A percentile compares a stretch with the other conserved stretches of the same genome.
phyloP scores from a whole-genome alignment of 2,113 vertebrate species.

The Gnathonemus echidnorhynchus region DNA sequence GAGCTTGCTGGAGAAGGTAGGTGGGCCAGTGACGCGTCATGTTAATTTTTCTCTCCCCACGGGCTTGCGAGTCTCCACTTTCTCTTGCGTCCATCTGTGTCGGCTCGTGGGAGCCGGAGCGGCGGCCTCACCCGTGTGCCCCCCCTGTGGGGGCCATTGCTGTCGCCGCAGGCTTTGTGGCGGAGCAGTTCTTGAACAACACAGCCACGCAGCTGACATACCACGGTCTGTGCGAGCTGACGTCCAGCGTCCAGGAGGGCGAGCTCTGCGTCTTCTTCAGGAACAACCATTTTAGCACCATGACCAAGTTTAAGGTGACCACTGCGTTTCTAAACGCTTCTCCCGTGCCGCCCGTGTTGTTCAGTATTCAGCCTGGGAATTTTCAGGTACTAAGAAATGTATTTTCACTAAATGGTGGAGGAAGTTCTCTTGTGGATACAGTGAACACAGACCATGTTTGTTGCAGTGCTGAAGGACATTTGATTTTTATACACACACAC shows the following conservation, averaged over 20 bases:
- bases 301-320: constrained; percentile 95
- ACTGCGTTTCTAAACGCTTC: background rate
- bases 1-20: constrained; percentile 92
- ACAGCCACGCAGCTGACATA: constrained; percentile 96
- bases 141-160: background rate
- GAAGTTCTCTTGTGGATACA: background rate
- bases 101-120: background rate
- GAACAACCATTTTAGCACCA: constrained; percentile 99
- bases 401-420: background rate
- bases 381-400: background rate
- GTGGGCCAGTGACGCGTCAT: constrained; percentile 29
- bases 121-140: background rate
- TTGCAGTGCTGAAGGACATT: background rate
- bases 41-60: background rate
- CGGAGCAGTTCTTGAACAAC: constrained; percentile 92
- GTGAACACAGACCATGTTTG: background rate
- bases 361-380: background rate
- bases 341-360: background rate
- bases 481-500: background rate
- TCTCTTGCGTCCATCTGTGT: background rate
- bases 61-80: background rate
- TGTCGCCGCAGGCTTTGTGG: constrained; percentile 74
- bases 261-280: constrained; percentile 98
- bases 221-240: constrained; percentile 94
- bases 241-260: constrained; percentile 91